Conservation (phyloP, 2,797 vertebrate genomes). For the Pipistrellus pygmaeus region DNA sequence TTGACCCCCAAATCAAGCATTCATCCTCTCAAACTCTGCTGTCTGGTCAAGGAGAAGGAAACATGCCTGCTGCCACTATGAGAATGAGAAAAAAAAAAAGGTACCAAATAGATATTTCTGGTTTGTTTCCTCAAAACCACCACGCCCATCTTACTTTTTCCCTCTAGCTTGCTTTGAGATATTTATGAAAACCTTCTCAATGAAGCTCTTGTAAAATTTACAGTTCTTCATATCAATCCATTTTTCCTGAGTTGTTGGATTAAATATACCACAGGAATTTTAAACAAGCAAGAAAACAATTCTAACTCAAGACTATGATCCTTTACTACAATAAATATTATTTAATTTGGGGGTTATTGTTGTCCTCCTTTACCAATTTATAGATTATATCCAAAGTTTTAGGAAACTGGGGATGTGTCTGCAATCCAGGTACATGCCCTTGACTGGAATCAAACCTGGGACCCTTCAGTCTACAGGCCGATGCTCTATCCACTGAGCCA, state of each 20-base stretch:
- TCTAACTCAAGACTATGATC: neutral
- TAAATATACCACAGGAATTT: conserved; percentile 18
- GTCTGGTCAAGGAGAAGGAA: neutral
- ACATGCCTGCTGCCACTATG: rapidly evolving
- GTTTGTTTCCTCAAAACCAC: neutral
- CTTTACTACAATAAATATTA: neutral
- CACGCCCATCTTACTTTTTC: neutral
- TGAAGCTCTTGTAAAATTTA: neutral
- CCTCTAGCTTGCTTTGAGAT: neutral
- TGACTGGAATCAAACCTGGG: no score
- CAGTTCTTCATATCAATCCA: neutral
- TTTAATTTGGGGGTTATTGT: neutral
- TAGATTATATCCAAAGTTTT: neutral
- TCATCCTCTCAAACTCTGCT: neutral
- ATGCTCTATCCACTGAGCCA: no score
- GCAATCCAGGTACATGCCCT: no score
- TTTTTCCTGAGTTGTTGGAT: neutral
- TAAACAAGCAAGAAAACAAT: conserved; percentile 24
- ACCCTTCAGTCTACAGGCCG: no score
- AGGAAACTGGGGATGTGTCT: neutral
- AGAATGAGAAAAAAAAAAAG: neutral
- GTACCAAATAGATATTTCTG: neutral
- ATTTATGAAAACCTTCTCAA: neutral
- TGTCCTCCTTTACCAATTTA: neutral
- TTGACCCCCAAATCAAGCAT: neutral